phyloP scores from a whole-genome alignment of 2,797 vertebrate species.

The Schizopygopsis pylzovi region DNA sequence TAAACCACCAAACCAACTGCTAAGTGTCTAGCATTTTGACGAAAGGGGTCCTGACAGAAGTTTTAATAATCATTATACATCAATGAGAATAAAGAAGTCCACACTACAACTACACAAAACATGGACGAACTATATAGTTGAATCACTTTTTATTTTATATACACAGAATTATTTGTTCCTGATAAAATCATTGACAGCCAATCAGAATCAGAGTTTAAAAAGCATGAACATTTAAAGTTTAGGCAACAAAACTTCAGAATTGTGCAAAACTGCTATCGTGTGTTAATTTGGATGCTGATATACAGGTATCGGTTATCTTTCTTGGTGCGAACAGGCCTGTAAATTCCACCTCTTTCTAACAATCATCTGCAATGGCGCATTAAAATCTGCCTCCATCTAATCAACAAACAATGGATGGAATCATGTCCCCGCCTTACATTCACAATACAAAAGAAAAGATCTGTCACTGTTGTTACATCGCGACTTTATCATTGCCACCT shows the following conservation, averaged over 20 bases:
- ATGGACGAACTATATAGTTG: not conserved
- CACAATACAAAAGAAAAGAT: not conserved
- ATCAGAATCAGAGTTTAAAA: no score
- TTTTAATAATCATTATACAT: not conserved
- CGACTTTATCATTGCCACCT: not conserved
- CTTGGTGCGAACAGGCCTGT: not conserved
- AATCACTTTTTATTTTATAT: not conserved
- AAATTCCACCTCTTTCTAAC: not conserved
- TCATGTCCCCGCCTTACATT: not conserved
- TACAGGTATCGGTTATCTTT: not conserved
- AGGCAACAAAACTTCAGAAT: no score
- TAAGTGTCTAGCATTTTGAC: no score
- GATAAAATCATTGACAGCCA: no score
- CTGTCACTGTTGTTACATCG: not conserved
- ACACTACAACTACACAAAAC: not conserved
- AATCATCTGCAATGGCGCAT: not conserved
- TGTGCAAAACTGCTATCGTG: no score
- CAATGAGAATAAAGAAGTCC: not conserved
- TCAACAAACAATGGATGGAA: not conserved
- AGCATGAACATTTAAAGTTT: no score
- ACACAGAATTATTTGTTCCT: not conserved
- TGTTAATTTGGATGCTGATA: not conserved
- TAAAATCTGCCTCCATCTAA: not conserved
- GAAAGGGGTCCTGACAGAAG: not conserved
- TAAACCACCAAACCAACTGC: no score